Base-by-base conservation (phyloP, 2,113 vertebrate genomes). In the Sinocyclocheilus maitianheensis region DNA sequence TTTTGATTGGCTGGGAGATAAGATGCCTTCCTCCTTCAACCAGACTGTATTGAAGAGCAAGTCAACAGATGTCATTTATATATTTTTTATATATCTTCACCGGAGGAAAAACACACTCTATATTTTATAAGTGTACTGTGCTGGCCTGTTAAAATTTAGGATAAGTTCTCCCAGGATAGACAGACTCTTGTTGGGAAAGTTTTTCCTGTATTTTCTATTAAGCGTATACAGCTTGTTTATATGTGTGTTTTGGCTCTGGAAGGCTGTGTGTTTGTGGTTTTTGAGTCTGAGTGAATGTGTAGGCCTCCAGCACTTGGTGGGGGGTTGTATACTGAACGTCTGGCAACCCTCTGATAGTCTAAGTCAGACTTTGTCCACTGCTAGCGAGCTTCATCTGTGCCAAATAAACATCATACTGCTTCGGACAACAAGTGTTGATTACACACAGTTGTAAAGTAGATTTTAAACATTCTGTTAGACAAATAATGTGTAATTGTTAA, bases 1-100 rank as follows among this genome's bases (percentile, higher is more conserved):
- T 71, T 72, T 72, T 87, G 87, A 88, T 86, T 67, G 26, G 80
- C 69, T 13, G 34, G 22, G 60, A 71, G 89, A 90, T 90, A 90
- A 87, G 78, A 79, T 84, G 71, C 65, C 30, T 69, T 69, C 34
- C 34, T 83, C 30, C 13, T 51, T 81, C 46, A 83, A 51, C n/a
- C 62, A 74, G 81, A 40, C 51, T 74, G 20, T 16, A 26, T 11
- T 84, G 67, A 84, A 84, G 51, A 72, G 20, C 34, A 24, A 30
- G 63, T 62, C 37, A 63, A 40, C 55, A 80, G 58, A 80, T 80
- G 77, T 4, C 5, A 82, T 71, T 53, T 46, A 71, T 53, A 77
- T 34, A 71, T 53, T 63, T 24, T 69, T 24, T 63, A 63, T 37
- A 1, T 63, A 7, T 63, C 12, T 81, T 48, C 2, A 34, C 43